Conservation (phyloP, 2,888 invertebrate genomes). For the Ophioninae sp. region DNA sequence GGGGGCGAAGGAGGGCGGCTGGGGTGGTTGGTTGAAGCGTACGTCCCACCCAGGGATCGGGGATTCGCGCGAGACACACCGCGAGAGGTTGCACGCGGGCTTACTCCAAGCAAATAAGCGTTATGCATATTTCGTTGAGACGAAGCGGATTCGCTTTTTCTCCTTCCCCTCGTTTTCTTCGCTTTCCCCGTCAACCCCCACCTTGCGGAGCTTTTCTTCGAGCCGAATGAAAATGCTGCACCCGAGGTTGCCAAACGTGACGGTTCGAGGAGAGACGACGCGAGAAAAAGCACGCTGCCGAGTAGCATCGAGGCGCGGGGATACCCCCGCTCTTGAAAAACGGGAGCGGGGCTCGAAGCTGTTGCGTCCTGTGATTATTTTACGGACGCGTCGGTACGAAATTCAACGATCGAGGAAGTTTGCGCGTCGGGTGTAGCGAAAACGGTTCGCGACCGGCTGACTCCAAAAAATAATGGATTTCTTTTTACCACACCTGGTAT, state of each 20-base stretch:
- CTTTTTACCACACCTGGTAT: too few species aligned
- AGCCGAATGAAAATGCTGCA: slow-evolving; percentile 46
- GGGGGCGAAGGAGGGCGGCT: too few species aligned
- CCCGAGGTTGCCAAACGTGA: slow-evolving; percentile 61
- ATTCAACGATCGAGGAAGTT: too few species aligned
- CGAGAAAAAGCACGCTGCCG: slow-evolving; percentile 20
- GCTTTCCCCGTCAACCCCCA: slow-evolving; percentile 9
- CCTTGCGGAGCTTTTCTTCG: slow-evolving; percentile 7
- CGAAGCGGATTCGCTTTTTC: slow-evolving; percentile 61
- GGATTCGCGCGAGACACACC: slow-evolving; percentile 47
- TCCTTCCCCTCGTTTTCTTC: slow-evolving; percentile 33
- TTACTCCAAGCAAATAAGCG: slow-evolving; percentile 65
- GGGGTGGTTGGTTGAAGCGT: slow-evolving; percentile 45
- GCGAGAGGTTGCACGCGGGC: slow-evolving; percentile 38
- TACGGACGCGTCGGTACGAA: too few species aligned
- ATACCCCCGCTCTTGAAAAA: too few species aligned
- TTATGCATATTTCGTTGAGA: slow-evolving; percentile 66
- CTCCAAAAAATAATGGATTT: too few species aligned
- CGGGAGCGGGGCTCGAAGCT: background rate
- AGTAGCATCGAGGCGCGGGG: slow-evolving; percentile 18
- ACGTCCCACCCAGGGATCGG: slow-evolving; percentile 39
- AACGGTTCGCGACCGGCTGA: too few species aligned
- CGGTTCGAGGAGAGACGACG: slow-evolving; percentile 41
- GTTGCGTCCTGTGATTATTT: too few species aligned
- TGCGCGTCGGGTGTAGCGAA: too few species aligned